Percentiles rank a stretch among this genome's conserved stretches.
Conservation (phyloP, 2,888 invertebrate genomes). For the Drosophila falleni region DNA sequence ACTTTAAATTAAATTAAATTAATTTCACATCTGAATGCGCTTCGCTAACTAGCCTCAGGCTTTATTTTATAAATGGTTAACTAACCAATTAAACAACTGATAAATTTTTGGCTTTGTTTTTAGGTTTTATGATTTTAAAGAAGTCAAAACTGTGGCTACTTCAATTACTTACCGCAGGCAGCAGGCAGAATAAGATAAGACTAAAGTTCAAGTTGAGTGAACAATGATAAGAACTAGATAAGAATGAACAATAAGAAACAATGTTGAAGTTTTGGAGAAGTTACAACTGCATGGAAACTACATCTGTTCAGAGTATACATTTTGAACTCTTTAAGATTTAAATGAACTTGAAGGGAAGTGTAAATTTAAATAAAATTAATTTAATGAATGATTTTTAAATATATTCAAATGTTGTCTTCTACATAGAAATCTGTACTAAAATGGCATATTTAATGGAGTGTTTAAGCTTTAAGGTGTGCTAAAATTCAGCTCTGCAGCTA, state of each 20-base stretch:
- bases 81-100: constrained; percentile 2
- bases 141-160: constrained; percentile 5
- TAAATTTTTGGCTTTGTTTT: not conserved
- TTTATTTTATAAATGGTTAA: not conserved
- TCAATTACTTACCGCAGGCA: constrained; percentile 74
- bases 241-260: not conserved
- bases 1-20: constrained; percentile 36
- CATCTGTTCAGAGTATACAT: not conserved
- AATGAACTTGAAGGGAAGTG: not conserved
- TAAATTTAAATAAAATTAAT: not conserved
- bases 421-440: not conserved
- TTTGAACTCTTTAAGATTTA: not conserved
- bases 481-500: not conserved
- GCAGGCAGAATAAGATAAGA: constrained; percentile 38
- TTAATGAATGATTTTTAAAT: not conserved
- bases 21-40: constrained; percentile 41
- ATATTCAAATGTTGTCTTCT: not conserved
- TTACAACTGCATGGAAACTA: not conserved
- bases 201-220: not conserved
- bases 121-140: not conserved
- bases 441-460: not conserved
- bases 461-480: not conserved
- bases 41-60: not conserved
- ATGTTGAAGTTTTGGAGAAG: not conserved
- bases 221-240: not conserved